phyloP scores from a whole-genome alignment of 2,797 vertebrate genomes.

The Apodemus agrarius region DNA sequence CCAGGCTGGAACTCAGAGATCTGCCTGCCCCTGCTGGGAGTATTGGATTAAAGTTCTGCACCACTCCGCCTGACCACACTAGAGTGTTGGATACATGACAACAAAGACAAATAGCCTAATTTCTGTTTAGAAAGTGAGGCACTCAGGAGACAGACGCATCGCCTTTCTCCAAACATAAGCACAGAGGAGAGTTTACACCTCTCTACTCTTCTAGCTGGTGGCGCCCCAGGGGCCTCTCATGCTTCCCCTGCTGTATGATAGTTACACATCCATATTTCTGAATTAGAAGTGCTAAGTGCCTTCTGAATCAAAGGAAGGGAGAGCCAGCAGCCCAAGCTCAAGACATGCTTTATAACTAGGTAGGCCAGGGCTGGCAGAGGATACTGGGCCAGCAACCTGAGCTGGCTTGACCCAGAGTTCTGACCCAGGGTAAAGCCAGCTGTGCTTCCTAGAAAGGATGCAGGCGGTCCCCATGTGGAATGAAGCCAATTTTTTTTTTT shows the following conservation, averaged over 20 bases:
- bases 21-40: background rate
- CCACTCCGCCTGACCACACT: background rate
- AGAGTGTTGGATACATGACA: background rate
- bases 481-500: background rate
- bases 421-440: background rate
- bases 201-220: background rate
- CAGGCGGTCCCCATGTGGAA: background rate
- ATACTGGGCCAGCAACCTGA: background rate
- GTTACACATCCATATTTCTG: background rate
- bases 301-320: background rate
- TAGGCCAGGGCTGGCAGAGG: background rate
- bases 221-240: background rate
- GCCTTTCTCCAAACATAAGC: background rate
- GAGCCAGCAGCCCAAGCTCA: background rate
- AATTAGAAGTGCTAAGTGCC: background rate
- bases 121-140: background rate
- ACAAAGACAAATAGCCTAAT: background rate
- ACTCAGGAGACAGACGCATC: background rate
- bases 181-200: background rate
- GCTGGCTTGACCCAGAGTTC: background rate
- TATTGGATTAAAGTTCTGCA: background rate
- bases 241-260: background rate
- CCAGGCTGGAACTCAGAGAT: background rate
- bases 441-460: background rate
- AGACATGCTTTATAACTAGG: background rate